Evolutionary conservation across 2,113 vertebrate species (phyloP).

Genomic region (Oncorhynchus kisutch): DNA sequence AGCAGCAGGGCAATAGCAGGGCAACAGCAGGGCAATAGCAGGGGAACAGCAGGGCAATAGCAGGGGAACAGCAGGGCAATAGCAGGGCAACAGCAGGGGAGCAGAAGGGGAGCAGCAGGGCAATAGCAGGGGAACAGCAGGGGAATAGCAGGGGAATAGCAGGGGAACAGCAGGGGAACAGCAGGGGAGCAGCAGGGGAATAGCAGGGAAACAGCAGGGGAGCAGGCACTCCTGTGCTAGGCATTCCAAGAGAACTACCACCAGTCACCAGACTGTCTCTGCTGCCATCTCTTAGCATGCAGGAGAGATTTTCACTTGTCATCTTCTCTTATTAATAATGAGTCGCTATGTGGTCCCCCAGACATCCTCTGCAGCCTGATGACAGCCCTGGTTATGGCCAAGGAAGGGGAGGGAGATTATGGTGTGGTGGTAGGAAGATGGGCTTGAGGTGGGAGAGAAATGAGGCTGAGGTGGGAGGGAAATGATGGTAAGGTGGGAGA

Average conservation of each 20-base stretch:
- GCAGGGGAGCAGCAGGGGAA: background rate
- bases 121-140: slow-evolving; percentile 8
- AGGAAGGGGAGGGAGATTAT: slow-evolving; percentile 22
- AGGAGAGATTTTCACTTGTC: slow-evolving; percentile 62
- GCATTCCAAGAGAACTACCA: slow-evolving; percentile 8
- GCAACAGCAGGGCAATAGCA: too few species aligned
- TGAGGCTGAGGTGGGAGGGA: too few species aligned
- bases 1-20: too few species aligned
- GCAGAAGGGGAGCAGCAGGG: too few species aligned
- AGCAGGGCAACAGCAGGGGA: background rate
- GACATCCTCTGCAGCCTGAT: slow-evolving; percentile 63
- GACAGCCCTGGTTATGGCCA: slow-evolving; percentile 41
- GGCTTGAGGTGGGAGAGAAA: too few species aligned
- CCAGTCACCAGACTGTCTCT: slow-evolving; percentile 31
- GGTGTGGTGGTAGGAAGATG: background rate
- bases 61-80: background rate
- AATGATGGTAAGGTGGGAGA: too few species aligned
- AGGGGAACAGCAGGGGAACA: background rate
- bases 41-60: too few species aligned
- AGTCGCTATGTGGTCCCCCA: slow-evolving; percentile 65
- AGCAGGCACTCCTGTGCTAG: slow-evolving; percentile 20
- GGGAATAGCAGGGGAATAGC: background rate
- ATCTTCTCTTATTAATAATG: slow-evolving; percentile 71
- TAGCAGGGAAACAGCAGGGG: too few species aligned
- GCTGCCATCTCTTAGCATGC: slow-evolving; percentile 61